A percentile compares a stretch with the other conserved stretches of the same genome.
Conservation (phyloP, 2,888 invertebrate species). For the Glyphotaelius pellucidus region DNA sequence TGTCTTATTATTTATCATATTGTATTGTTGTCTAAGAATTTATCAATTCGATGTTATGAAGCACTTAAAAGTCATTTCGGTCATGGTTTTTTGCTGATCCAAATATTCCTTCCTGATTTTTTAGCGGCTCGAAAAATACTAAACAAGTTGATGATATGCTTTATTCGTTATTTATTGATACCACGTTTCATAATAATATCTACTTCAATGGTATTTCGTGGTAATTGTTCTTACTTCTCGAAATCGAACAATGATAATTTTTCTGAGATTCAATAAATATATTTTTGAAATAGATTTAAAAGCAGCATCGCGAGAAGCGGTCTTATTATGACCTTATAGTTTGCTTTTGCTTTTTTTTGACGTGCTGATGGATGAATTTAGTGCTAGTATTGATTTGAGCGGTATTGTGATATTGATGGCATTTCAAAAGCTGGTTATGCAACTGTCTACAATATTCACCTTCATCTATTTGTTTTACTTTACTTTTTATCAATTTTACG, state of each 20-base stretch:
- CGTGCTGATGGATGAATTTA: too few species aligned
- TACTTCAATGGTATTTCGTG: slow-evolving; percentile 28
- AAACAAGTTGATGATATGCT: slow-evolving; percentile 10
- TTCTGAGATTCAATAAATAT: not conserved
- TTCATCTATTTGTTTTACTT: too few species aligned
- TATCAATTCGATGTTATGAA: too few species aligned
- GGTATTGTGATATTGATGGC: too few species aligned
- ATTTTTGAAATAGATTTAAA: not conserved
- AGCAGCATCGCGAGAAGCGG: not conserved
- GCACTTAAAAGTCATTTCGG: too few species aligned
- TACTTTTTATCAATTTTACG: too few species aligned
- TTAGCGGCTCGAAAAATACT: not conserved
- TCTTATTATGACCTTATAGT: slow-evolving; percentile 17
- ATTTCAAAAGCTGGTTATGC: not conserved
- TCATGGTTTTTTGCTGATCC: not conserved
- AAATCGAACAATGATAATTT: slow-evolving; percentile 21
- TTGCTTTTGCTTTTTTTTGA: not conserved
- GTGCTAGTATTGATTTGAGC: not conserved
- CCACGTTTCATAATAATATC: not conserved
- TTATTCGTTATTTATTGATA: not conserved
- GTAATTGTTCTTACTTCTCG: slow-evolving; percentile 4
- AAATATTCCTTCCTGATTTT: slow-evolving; percentile 16
- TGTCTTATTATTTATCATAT: too few species aligned
- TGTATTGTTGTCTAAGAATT: too few species aligned
- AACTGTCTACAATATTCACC: too few species aligned